A percentile compares a stretch with the other conserved stretches of the same genome.
phyloP scores from a whole-genome alignment of 2,888 invertebrate genomes.

The Rhagium mordax region DNA sequence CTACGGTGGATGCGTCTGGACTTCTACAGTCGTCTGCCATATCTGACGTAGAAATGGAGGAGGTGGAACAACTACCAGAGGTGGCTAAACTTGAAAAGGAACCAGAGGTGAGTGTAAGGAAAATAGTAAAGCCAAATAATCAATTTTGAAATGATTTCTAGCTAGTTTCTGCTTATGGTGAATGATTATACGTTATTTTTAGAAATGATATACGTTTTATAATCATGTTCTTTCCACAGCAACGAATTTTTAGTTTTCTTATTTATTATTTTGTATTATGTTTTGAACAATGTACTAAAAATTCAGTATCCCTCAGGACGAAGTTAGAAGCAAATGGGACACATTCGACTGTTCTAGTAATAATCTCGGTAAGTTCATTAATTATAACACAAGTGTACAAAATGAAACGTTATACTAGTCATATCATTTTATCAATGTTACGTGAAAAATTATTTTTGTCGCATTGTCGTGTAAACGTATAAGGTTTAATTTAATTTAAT shows the following conservation, averaged over 20 bases:
- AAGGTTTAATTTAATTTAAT: no score
- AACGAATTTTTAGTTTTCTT: constrained; percentile 47
- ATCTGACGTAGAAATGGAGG: constrained; percentile 88
- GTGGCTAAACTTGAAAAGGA: constrained; percentile 59
- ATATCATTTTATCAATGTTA: background rate
- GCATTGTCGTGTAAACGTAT: no score
- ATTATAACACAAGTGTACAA: constrained; percentile 26
- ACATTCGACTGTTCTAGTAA: constrained; percentile 84
- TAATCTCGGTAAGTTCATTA: constrained; percentile 84
- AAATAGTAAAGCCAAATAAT: constrained; percentile 16
- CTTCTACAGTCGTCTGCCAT: constrained; percentile 89
- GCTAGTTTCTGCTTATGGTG: constrained; percentile 32
- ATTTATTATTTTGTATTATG: constrained; percentile 46
- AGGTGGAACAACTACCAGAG: constrained; percentile 69
- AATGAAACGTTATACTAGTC: constrained; percentile 7
- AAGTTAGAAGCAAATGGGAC: constrained; percentile 87
- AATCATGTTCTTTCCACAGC: constrained; percentile 55
- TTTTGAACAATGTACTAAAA: constrained; percentile 57
- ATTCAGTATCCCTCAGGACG: constrained; percentile 68
- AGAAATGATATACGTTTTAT: constrained; percentile 21
- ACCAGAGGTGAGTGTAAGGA: constrained; percentile 61
- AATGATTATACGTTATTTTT: constrained; percentile 1
- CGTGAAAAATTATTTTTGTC: background rate
- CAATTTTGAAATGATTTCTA: constrained; percentile 27
- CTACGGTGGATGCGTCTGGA: constrained; percentile 86